Percentiles rank a stretch among this genome's conserved stretches.
These are phyloP conservation scores for Ichneumoninae sp. DNA, from an alignment of 2,888 invertebrate genomes.

Conservation along the genomic window DNA sequence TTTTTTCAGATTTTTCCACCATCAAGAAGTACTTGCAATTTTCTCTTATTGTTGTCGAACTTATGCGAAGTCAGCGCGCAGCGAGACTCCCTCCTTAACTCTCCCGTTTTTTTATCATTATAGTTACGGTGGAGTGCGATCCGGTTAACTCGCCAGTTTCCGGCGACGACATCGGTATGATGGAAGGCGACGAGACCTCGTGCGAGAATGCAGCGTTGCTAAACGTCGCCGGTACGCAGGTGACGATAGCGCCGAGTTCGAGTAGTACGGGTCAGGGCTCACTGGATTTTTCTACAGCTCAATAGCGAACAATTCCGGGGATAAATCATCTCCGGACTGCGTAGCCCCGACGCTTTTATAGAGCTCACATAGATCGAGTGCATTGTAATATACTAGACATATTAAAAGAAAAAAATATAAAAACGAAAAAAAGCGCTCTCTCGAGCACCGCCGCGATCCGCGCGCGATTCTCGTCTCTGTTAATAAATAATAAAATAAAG, in stretches of 20 bases:
- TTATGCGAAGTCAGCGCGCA: too few species aligned
- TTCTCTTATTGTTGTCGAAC: too few species aligned
- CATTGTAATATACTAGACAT: slow-evolving; percentile 45
- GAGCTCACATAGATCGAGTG: slow-evolving; percentile 48
- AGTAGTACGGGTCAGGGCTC: slow-evolving; percentile 55
- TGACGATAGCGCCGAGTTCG: slow-evolving; percentile 75
- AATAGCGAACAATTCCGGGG: slow-evolving; percentile 63
- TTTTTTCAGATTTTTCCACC: too few species aligned
- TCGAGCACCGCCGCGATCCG: slow-evolving; percentile 12
- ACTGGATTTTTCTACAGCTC: slow-evolving; percentile 50
- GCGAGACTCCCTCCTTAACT: background rate
- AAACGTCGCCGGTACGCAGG: slow-evolving; percentile 83
- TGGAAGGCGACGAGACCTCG: slow-evolving; percentile 83
- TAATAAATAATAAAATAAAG: slow-evolving; percentile 1
- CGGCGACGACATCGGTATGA: slow-evolving; percentile 79
- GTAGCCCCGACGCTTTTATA: slow-evolving; percentile 60
- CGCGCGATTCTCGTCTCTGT: slow-evolving; percentile 16
- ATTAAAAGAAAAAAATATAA: slow-evolving; percentile 13
- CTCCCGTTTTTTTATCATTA: background rate
- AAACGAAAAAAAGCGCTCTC: slow-evolving; percentile 14
- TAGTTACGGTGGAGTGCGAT: slow-evolving; percentile 74
- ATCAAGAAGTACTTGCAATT: too few species aligned
- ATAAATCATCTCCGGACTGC: slow-evolving; percentile 46
- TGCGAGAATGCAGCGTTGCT: slow-evolving; percentile 86
- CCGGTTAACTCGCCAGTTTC: slow-evolving; percentile 71